phyloP scores from a whole-genome alignment of 2,113 vertebrate genomes.

The Rhagologus leucostigma region DNA sequence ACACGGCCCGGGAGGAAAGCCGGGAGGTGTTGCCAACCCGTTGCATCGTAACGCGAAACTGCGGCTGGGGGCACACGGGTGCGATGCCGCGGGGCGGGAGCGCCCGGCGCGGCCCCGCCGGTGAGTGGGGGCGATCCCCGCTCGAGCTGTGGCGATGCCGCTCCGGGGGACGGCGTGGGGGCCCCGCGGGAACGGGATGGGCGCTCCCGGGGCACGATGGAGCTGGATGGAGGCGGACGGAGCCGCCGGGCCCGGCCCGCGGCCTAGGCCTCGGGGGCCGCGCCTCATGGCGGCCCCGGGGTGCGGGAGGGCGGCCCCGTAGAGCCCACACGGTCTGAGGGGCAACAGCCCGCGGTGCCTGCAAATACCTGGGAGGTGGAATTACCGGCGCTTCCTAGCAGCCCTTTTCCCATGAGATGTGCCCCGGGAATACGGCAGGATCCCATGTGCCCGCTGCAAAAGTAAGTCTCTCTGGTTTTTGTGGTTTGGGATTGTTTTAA shows the following conservation, averaged over 20 bases:
- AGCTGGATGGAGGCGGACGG: too few relatives aligned
- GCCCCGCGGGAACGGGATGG: background rate
- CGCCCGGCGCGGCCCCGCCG: background rate
- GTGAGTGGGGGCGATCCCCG: too few relatives aligned
- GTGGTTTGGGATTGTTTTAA: background rate
- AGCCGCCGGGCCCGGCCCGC: background rate
- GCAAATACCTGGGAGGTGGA: accelerated
- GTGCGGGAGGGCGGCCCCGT: background rate
- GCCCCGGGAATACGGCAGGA: background rate
- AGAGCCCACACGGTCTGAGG: background rate
- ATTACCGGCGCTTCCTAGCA: background rate
- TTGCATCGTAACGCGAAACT: background rate
- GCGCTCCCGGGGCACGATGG: background rate
- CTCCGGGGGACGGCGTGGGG: background rate
- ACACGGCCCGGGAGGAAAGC: background rate
- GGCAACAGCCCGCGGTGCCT: accelerated
- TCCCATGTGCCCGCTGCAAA: background rate
- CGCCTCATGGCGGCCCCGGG: background rate
- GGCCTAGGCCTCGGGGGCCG: background rate
- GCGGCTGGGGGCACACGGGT: background rate
- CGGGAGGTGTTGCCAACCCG: background rate
- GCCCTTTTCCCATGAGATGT: accelerated
- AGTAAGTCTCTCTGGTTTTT: background rate
- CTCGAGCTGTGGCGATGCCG: background rate
- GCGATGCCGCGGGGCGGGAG: too few relatives aligned